Conservation (phyloP, 2,888 invertebrate species). For the Himalopsyche kuldschensis region DNA sequence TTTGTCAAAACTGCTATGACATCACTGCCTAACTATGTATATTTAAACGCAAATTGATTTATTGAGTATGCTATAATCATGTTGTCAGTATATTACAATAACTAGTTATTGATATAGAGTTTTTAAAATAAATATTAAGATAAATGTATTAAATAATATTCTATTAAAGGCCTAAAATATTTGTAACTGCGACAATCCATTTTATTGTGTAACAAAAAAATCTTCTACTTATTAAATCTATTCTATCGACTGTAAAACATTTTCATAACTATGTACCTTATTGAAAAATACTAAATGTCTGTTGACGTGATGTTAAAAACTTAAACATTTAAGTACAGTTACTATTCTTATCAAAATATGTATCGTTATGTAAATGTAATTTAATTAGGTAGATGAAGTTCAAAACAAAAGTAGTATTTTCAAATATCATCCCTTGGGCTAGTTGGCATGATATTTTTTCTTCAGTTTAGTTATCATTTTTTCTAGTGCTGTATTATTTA, state of each 20-base stretch:
- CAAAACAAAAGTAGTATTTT: background rate
- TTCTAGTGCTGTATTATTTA: too few relatives aligned
- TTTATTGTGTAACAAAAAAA: conserved; percentile 24
- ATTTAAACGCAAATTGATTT: too few relatives aligned
- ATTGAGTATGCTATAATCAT: too few relatives aligned
- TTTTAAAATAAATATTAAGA: background rate
- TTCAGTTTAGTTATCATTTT: too few relatives aligned
- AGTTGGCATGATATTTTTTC: too few relatives aligned
- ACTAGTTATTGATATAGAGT: background rate
- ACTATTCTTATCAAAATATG: background rate
- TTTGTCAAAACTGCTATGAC: too few relatives aligned
- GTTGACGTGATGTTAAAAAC: conserved; percentile 17
- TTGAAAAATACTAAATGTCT: conserved; percentile 5
- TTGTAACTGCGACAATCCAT: conserved; percentile 40
- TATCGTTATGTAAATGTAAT: background rate
- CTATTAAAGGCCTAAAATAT: conserved; percentile 38
- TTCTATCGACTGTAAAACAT: conserved; percentile 29
- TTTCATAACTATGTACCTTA: conserved; percentile 14
- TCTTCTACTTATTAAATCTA: conserved; percentile 13
- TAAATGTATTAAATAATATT: background rate
- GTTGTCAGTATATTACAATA: background rate
- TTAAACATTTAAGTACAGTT: background rate
- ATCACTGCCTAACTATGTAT: too few relatives aligned
- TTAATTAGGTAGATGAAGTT: background rate
- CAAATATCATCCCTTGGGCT: background rate